These are phyloP conservation scores for Scaptomyza graminum DNA, from an alignment of 1,140 invertebrate species.

Conservation along the genomic window DNA sequence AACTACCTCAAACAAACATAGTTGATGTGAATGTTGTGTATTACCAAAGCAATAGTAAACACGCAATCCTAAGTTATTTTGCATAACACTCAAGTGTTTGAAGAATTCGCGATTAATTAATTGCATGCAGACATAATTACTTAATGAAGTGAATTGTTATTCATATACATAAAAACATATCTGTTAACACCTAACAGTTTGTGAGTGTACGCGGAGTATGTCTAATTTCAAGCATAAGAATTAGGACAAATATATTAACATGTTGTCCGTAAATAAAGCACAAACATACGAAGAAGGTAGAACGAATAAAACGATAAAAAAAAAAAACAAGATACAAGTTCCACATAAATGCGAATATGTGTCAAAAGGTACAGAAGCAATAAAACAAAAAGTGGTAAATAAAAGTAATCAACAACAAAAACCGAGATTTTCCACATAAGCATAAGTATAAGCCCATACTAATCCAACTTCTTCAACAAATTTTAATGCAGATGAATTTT, in stretches of 20 bases:
- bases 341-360: constrained; percentile 23
- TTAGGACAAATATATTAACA: constrained; percentile 39
- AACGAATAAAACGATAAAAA: constrained; percentile 26
- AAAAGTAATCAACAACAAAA: constrained; percentile 21
- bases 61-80: constrained; percentile 15
- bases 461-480: no score
- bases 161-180: neutral
- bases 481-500: no score
- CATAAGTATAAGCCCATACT: no score
- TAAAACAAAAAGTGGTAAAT: constrained; percentile 25
- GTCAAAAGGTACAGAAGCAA: constrained; percentile 17
- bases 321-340: constrained; percentile 37
- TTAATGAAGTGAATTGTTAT: neutral
- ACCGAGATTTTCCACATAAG: neutral
- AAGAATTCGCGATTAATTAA: constrained; percentile 4
- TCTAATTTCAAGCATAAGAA: neutral
- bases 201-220: neutral
- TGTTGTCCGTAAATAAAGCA: constrained; percentile 26
- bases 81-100: neutral
- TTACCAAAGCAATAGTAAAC: constrained; percentile 4
- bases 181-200: no score
- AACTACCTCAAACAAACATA: no score
- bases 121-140: constrained; percentile 1
- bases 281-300: neutral
- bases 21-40: constrained; percentile 1